Evolutionary conservation across 2,888 invertebrate genomes (phyloP).

Genomic region (Xanthostigma xanthostigma): DNA sequence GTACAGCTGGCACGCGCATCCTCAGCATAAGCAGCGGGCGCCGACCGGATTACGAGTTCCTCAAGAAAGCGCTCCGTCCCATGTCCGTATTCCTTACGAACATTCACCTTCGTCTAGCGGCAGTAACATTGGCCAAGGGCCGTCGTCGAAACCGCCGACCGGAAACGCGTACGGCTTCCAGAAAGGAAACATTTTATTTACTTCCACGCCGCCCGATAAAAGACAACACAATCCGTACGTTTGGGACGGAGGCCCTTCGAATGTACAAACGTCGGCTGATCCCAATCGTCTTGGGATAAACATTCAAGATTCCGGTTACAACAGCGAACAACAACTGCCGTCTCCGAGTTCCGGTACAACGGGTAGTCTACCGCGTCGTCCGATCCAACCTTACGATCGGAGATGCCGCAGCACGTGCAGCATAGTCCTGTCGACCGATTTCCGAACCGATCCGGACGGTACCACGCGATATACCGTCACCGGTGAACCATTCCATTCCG

Average conservation of each 20-base stretch:
- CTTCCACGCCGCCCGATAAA: constrained; percentile 30
- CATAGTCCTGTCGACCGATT: constrained; percentile 42
- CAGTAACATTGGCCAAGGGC: too few relatives aligned
- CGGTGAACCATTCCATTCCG: background rate
- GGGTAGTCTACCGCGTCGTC: constrained; percentile 17
- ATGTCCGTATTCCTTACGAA: constrained; percentile 3
- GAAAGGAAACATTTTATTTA: constrained; percentile 36
- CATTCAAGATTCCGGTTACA: constrained; percentile 34
- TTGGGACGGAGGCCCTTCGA: constrained; percentile 12
- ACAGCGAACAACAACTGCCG: constrained; percentile 31
- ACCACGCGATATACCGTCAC: constrained; percentile 6
- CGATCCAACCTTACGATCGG: constrained; percentile 29
- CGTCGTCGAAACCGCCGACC: constrained; percentile 5
- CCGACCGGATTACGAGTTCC: constrained; percentile 5
- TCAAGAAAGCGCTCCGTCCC: constrained; percentile 5
- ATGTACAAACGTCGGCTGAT: constrained; percentile 7
- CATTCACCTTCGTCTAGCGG: too few relatives aligned
- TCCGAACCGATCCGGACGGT: constrained; percentile 24
- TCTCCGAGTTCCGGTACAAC: constrained; percentile 26
- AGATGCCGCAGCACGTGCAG: constrained; percentile 52
- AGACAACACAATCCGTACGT: constrained; percentile 12
- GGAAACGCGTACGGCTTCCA: constrained; percentile 29
- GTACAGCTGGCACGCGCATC: constrained; percentile 27
- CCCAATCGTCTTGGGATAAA: constrained; percentile 11
- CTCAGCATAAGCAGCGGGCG: constrained; percentile 9